Percentiles rank a stretch among this genome's conserved stretches.
phyloP scores from a whole-genome alignment of 2,888 invertebrate genomes.

The Pyralis farinalis region DNA sequence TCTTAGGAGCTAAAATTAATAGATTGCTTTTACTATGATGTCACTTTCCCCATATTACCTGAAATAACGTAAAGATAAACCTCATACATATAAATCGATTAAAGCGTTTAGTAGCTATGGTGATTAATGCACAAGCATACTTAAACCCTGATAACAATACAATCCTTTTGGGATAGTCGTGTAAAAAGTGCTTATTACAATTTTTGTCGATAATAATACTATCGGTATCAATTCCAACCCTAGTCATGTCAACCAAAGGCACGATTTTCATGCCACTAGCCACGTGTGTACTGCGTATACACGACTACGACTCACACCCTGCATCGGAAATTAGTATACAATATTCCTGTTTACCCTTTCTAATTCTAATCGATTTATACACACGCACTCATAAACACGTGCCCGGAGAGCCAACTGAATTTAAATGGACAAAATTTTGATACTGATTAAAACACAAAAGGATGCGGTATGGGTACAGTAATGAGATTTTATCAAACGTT shows the following conservation, averaged over 20 bases:
- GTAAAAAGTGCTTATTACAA: too few relatives aligned
- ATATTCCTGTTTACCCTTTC: slow-evolving; percentile 68
- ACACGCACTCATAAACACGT: slow-evolving; percentile 65
- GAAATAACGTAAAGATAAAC: too few relatives aligned
- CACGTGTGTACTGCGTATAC: slow-evolving; percentile 71
- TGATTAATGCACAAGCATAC: too few relatives aligned
- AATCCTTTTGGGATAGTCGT: too few relatives aligned
- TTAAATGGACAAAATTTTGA: slow-evolving; percentile 50
- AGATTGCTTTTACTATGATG: too few relatives aligned
- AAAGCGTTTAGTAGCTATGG: too few relatives aligned
- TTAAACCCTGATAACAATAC: too few relatives aligned
- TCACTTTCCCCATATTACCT: too few relatives aligned
- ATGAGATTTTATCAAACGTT: slow-evolving; percentile 34
- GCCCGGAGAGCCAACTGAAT: slow-evolving; percentile 55
- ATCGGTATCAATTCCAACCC: slow-evolving; percentile 27
- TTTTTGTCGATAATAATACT: background rate
- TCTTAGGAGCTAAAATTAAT: too few relatives aligned
- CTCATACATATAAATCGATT: too few relatives aligned
- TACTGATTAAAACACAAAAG: slow-evolving; percentile 50
- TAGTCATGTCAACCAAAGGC: slow-evolving; percentile 49
- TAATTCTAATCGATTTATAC: slow-evolving; percentile 61
- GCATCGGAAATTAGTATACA: slow-evolving; percentile 68
- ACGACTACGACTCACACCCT: slow-evolving; percentile 65
- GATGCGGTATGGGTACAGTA: slow-evolving; percentile 41
- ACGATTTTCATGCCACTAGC: slow-evolving; percentile 76